These are phyloP conservation scores for Hydractinia symbiolongicarpus DNA, from an alignment of 30 jellyfish, hydroid and myxozoan species.

Conservation along the genomic window DNA sequence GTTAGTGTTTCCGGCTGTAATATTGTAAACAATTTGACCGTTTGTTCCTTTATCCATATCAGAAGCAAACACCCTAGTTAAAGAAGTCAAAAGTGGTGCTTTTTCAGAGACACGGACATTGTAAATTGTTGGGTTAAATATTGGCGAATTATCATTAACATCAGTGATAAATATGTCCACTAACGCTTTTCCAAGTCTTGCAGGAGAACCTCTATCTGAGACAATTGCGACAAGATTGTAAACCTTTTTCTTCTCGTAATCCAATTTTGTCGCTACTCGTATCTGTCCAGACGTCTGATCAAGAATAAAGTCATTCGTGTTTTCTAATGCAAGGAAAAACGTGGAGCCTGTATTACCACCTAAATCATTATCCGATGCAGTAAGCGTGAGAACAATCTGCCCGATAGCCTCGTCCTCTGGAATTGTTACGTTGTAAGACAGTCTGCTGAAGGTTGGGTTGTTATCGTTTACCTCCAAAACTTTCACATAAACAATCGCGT, in stretches of 20 bases:
- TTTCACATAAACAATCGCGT: constrained; percentile 49
- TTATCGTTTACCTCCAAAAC: constrained; percentile 70
- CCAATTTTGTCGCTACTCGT: constrained; percentile 31
- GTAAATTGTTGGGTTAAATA: constrained; percentile 34
- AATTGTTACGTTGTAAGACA: constrained; percentile 40
- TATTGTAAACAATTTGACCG: constrained; percentile 45
- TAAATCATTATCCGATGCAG: constrained; percentile 73
- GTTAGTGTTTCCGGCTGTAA: constrained; percentile 32
- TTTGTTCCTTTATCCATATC: constrained; percentile 57
- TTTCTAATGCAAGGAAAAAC: constrained; percentile 41
- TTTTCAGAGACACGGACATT: constrained; percentile 71
- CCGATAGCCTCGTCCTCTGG: constrained; percentile 50
- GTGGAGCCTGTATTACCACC: constrained; percentile 29
- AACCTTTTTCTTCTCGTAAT: constrained; percentile 47
- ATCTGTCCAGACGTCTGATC: constrained; percentile 60
- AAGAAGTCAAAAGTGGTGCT: constrained; percentile 48
- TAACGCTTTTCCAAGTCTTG: constrained; percentile 42
- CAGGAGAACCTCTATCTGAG: constrained; percentile 61
- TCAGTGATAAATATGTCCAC: constrained; percentile 61
- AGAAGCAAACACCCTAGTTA: constrained; percentile 58
- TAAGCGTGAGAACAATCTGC: constrained; percentile 34
- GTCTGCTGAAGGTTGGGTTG: constrained; percentile 54
- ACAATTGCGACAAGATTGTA: constrained; percentile 77
- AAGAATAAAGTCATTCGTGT: constrained; percentile 62
- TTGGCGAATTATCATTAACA: constrained; percentile 73